These are phyloP conservation scores for Propithecus perrieri DNA, from an alignment of 2,797 vertebrate genomes.

Conservation along the genomic window DNA sequence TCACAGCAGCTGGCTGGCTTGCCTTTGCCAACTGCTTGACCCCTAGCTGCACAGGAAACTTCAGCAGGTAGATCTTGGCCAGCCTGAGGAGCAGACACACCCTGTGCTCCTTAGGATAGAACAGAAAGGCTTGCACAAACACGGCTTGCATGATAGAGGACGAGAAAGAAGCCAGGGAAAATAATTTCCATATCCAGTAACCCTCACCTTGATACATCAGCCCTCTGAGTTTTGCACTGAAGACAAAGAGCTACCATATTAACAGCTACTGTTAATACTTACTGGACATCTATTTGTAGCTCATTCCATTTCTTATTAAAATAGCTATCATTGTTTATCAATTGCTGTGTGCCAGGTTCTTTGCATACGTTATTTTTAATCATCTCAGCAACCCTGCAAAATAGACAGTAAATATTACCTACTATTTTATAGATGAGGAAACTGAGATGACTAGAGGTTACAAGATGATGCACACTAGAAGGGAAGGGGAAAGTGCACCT, in stretches of 20 bases:
- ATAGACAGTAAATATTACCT: not conserved
- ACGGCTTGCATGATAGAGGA: not conserved
- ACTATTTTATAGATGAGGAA: not conserved
- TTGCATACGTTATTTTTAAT: conserved; percentile 19
- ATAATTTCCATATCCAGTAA: not conserved
- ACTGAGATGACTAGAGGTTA: not conserved
- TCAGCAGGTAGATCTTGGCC: conserved; percentile 65
- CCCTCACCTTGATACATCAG: not conserved
- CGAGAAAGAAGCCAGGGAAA: not conserved
- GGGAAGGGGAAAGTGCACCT: not conserved
- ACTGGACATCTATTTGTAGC: not conserved
- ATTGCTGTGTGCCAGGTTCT: not conserved
- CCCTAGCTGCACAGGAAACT: conserved; percentile 41
- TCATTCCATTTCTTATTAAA: conserved; percentile 45
- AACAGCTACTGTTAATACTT: not conserved
- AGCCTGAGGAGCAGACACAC: not conserved
- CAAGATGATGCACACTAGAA: not conserved
- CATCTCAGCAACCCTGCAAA: not conserved
- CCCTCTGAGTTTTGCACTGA: not conserved
- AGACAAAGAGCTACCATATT: not conserved
- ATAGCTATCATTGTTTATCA: conserved; percentile 10
- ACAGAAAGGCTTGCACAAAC: conserved; percentile 3
- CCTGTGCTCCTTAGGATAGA: conserved; percentile 3
- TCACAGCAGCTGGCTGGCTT: conserved; percentile 67
- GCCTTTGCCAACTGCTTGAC: conserved; percentile 60